phyloP scores from a whole-genome alignment of 2,888 invertebrate species.

The Cistogaster globosa region DNA sequence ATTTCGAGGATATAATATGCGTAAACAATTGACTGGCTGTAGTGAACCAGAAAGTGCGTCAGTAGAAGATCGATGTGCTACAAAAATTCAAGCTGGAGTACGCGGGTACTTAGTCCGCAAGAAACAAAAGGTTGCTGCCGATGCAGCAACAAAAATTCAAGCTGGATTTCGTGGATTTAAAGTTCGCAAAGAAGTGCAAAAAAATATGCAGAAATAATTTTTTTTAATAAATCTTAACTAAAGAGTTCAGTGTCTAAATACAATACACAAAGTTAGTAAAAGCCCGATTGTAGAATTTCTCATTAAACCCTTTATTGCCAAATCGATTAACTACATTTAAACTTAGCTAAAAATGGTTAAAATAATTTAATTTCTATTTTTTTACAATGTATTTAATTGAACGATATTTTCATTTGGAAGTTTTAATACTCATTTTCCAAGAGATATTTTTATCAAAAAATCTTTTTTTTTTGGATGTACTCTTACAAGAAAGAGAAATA shows the following conservation, averaged over 20 bases:
- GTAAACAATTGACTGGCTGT: conserved; percentile 81
- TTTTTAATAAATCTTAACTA: neutral
- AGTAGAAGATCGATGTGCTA: conserved; percentile 80
- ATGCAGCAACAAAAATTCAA: conserved; percentile 83
- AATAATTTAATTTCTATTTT: no score
- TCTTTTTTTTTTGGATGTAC: no score
- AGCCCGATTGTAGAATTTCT: no score
- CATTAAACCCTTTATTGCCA: no score
- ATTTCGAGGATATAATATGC: conserved; percentile 84
- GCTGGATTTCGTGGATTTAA: conserved; percentile 83
- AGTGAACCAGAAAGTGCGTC: conserved; percentile 71
- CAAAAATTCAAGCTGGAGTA: conserved; percentile 82
- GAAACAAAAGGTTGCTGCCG: conserved; percentile 80
- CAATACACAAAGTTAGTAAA: conserved; percentile 1
- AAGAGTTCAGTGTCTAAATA: conserved; percentile 1
- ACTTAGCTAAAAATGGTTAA: no score
- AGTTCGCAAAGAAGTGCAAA: conserved; percentile 80
- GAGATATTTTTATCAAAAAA: no score
- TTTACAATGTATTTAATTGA: no score
- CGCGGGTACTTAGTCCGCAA: conserved; percentile 82
- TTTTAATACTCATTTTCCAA: no score
- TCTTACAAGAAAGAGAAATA: no score
- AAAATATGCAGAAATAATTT: conserved; percentile 78
- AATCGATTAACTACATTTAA: no score
- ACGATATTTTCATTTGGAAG: no score